Evolutionary conservation across 1,140 invertebrate species (phyloP).

Genomic region (Camponotus pennsylvanicus): DNA sequence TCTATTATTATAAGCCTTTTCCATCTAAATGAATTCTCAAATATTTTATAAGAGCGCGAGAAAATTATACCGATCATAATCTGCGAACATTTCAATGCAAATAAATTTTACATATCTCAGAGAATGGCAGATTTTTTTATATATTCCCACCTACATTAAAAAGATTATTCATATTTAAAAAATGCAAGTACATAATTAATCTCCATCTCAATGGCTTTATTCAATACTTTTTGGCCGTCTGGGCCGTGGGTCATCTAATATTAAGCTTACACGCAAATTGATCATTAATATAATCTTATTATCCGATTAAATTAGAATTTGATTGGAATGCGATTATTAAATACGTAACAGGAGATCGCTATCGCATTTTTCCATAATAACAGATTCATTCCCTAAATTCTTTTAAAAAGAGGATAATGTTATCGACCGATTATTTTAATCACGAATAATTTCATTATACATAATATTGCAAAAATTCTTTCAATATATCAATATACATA

Average conservation of each 20-base stretch:
- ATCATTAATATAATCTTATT: slow-evolving; percentile 21
- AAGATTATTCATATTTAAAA: slow-evolving; percentile 25
- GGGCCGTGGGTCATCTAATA: too few relatives aligned
- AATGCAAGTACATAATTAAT: slow-evolving; percentile 36
- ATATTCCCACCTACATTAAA: not conserved
- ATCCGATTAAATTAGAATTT: slow-evolving; percentile 32
- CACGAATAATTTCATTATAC: not conserved
- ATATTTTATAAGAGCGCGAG: not conserved
- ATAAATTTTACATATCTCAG: slow-evolving; percentile 14
- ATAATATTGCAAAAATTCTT: not conserved
- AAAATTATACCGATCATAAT: slow-evolving; percentile 26
- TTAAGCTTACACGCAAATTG: slow-evolving; percentile 27
- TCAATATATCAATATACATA: not conserved
- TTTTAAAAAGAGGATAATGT: not conserved
- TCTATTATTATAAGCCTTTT: slow-evolving; percentile 41
- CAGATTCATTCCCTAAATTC: not conserved
- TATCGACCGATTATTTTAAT: not conserved
- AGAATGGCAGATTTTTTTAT: not conserved
- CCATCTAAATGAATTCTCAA: slow-evolving; percentile 7
- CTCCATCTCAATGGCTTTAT: slow-evolving; percentile 14
- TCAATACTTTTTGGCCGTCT: slow-evolving; percentile 26
- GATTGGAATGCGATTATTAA: not conserved
- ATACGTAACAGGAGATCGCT: not conserved
- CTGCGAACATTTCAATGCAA: not conserved
- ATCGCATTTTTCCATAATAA: not conserved